Evolutionary conservation across 1,140 invertebrate genomes (phyloP).

Genomic region (Druon quercuslanigerum): DNA sequence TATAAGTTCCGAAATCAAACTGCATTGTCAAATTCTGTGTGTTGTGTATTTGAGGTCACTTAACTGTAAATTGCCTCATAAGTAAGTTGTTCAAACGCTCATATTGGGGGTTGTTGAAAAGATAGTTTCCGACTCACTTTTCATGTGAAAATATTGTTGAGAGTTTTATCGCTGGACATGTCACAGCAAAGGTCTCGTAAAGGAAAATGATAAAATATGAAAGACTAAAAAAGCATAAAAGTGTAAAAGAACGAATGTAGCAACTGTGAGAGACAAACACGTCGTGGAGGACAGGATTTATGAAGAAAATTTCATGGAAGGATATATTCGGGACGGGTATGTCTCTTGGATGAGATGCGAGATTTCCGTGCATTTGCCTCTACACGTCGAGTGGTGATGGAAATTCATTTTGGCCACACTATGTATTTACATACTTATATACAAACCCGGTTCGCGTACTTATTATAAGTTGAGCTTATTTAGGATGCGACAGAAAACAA

Average conservation of each 20-base stretch:
- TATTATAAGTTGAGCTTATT: neutral
- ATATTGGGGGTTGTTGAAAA: no score
- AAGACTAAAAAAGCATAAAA: neutral
- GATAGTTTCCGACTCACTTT: no score
- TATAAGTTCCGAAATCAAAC: no score
- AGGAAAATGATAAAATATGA: neutral
- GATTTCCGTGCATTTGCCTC: slow-evolving; percentile 23
- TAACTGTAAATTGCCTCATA: no score
- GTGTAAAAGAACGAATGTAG: neutral
- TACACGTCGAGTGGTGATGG: slow-evolving; percentile 22
- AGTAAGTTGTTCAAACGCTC: no score
- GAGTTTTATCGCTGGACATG: no score
- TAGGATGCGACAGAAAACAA: slow-evolving; percentile 6
- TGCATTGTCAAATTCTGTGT: no score
- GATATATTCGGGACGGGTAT: neutral
- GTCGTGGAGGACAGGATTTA: slow-evolving; percentile 19
- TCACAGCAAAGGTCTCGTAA: no score
- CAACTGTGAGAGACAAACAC: slow-evolving; percentile 28
- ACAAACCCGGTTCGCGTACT: neutral
- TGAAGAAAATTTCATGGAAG: slow-evolving; percentile 26
- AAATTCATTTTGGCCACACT: slow-evolving; percentile 21
- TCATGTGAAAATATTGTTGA: no score
- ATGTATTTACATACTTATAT: slow-evolving; percentile 25
- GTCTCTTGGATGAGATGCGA: slow-evolving; percentile 3
- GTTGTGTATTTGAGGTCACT: no score